Percentiles rank a stretch among this genome's conserved stretches.
phyloP scores from a whole-genome alignment of 2,888 invertebrate species.

The Zygothrica quintamaculata region DNA sequence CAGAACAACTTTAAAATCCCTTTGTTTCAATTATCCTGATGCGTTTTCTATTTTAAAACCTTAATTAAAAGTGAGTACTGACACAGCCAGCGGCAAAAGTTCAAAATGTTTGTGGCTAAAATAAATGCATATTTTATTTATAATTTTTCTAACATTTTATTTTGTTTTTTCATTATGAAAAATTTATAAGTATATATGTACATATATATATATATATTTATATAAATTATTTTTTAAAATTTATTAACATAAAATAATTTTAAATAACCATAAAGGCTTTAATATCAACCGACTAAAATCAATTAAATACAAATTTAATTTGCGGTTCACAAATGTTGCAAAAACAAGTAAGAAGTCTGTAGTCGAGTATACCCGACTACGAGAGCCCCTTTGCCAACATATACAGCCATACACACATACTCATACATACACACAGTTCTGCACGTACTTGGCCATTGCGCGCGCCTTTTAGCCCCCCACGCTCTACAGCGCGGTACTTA shows the following conservation, averaged over 20 bases:
- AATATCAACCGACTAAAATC: not conserved
- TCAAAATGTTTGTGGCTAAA: not conserved
- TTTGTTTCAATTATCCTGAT: constrained; percentile 27
- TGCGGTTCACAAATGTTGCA: not conserved
- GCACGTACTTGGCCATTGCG: too few relatives aligned
- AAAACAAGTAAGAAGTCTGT: not conserved
- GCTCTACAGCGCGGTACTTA: too few relatives aligned
- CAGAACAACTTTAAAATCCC: constrained; percentile 6
- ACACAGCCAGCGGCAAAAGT: not conserved
- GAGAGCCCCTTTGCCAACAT: too few relatives aligned
- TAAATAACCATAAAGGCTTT: not conserved
- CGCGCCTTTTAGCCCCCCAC: too few relatives aligned
- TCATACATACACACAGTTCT: too few relatives aligned
- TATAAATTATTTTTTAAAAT: too few relatives aligned
- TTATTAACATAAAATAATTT: constrained; percentile 1
- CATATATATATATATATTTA: not conserved
- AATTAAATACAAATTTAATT: not conserved
- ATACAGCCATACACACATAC: too few relatives aligned
- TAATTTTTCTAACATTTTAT: too few relatives aligned
- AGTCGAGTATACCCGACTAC: too few relatives aligned
- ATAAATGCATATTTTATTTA: not conserved
- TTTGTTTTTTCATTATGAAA: too few relatives aligned
- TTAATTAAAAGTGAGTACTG: constrained; percentile 26
- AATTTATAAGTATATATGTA: too few relatives aligned
- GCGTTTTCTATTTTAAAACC: constrained; percentile 1